phyloP scores from a whole-genome alignment of 2,888 invertebrate genomes.

The Oegoconia quadripuncta region DNA sequence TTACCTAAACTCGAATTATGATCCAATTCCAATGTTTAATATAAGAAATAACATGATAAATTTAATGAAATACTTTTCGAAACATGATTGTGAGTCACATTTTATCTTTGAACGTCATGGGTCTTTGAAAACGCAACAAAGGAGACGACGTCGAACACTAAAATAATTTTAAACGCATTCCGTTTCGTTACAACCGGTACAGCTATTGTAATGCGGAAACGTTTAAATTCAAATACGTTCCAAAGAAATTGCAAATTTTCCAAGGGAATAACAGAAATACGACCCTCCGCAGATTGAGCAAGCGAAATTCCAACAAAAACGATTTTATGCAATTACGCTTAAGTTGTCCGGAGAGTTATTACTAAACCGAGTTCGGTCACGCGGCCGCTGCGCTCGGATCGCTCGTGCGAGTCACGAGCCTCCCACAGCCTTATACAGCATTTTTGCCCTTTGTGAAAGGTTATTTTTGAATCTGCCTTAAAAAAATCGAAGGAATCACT shows the following conservation, averaged over 20 bases:
- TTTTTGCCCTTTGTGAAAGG: conserved; percentile 43
- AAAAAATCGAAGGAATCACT: neutral
- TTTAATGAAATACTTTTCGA: no score
- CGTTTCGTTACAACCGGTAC: neutral
- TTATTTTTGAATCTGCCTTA: conserved; percentile 21
- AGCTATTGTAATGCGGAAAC: conserved; percentile 2
- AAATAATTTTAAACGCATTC: neutral
- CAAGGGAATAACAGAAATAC: conserved; percentile 46
- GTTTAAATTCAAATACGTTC: conserved; percentile 1
- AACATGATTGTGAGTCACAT: no score
- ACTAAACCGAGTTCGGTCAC: conserved; percentile 44
- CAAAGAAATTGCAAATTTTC: conserved; percentile 47
- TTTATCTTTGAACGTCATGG: no score
- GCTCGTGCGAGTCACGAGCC: conserved; percentile 63
- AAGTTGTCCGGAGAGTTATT: conserved; percentile 67
- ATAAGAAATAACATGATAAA: no score
- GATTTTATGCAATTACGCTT: conserved; percentile 73
- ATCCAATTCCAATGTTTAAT: no score
- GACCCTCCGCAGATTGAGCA: conserved; percentile 61
- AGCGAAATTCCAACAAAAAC: conserved; percentile 70
- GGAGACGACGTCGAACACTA: neutral
- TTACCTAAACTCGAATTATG: no score
- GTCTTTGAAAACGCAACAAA: neutral
- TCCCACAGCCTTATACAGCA: conserved; percentile 44
- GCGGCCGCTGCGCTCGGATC: conserved; percentile 15